Evolutionary conservation across 92 coral and sea anemone species (phyloP).

Genomic region (Umimayanthus chanpuru): DNA sequence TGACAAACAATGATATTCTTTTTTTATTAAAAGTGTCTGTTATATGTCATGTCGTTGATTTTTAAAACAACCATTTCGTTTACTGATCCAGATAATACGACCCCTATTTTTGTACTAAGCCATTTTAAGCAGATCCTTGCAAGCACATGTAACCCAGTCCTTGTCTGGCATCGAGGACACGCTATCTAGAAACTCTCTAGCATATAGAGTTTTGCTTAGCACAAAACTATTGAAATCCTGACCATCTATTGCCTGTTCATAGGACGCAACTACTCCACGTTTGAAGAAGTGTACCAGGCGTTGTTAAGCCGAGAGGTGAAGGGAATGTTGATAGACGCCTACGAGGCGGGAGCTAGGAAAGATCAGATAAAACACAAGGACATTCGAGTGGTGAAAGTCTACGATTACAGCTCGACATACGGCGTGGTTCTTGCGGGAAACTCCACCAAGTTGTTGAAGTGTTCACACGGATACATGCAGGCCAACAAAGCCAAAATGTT

Average conservation of each 20-base stretch:
- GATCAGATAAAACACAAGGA: constrained; percentile 21
- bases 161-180: no score
- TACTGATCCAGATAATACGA: no score
- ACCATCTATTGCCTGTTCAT: not conserved
- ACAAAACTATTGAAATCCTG: no score
- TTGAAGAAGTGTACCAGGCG: constrained; percentile 39
- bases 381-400: constrained; percentile 38
- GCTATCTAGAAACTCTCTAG: no score
- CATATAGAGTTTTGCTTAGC: no score
- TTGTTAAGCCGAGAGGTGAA: constrained; percentile 27
- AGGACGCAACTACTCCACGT: constrained; percentile 42
- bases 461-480: constrained; percentile 42
- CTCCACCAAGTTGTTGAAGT: constrained; percentile 34
- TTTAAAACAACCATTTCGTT: no score
- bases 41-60: no score
- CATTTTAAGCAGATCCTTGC: no score
- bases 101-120: no score
- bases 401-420: constrained; percentile 44
- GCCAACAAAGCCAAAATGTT: constrained; percentile 41
- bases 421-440: constrained; percentile 45
- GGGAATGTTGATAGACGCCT: constrained; percentile 39
- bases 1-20: no score
- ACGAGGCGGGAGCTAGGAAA: constrained; percentile 42
- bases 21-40: no score
- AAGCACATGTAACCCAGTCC: no score